These are phyloP conservation scores for Polymixis flavicincta DNA, from an alignment of 2,888 invertebrate species.

Conservation along the genomic window DNA sequence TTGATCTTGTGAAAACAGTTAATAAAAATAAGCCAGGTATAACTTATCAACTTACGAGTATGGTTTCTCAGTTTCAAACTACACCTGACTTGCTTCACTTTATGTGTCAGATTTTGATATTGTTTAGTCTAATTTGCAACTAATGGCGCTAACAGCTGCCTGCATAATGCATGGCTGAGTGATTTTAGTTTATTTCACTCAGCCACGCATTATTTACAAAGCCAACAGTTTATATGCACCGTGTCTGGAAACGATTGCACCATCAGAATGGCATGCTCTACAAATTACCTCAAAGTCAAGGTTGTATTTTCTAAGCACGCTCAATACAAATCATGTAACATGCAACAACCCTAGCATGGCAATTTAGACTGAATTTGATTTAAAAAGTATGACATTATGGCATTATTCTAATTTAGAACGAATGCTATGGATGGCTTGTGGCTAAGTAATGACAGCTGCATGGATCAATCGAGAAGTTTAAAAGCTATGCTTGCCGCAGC, in stretches of 20 bases:
- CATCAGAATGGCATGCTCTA: constrained; percentile 11
- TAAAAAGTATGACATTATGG: constrained; percentile 22
- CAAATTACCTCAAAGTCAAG: constrained; percentile 39
- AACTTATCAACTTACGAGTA: too few species aligned
- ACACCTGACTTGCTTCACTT: not conserved
- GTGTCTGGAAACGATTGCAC: not conserved
- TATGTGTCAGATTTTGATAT: not conserved
- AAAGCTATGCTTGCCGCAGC: too few species aligned
- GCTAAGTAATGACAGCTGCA: too few species aligned
- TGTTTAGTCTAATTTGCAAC: not conserved
- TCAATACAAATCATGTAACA: not conserved
- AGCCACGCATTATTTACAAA: not conserved
- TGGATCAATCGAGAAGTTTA: too few species aligned
- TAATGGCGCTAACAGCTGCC: not conserved
- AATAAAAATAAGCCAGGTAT: not conserved
- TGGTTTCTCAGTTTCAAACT: not conserved
- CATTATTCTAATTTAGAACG: constrained; percentile 30
- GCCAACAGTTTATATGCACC: not conserved
- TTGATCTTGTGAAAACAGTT: too few species aligned
- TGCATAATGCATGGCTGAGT: not conserved
- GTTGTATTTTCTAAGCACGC: constrained; percentile 27
- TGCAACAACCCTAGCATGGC: constrained; percentile 31
- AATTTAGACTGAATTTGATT: constrained; percentile 34
- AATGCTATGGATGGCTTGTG: constrained; percentile 12
- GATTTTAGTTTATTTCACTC: not conserved